Evolutionary conservation across 2,797 vertebrate genomes (phyloP).

Genomic region (Glyptemys insculpta): DNA sequence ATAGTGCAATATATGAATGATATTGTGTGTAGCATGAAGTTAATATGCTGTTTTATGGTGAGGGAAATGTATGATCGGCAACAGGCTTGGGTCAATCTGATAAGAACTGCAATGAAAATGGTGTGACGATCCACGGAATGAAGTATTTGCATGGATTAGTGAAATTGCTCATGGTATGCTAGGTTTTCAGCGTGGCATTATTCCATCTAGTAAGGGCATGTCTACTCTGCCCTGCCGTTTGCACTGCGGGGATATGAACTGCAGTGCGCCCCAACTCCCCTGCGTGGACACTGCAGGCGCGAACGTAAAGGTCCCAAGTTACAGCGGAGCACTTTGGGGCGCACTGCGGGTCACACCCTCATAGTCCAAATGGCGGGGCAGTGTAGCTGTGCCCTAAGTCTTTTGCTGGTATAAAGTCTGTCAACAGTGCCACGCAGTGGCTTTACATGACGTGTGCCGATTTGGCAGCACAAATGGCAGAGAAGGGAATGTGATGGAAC

Average conservation of each 20-base stretch:
- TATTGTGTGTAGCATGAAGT: neutral
- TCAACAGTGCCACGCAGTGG: neutral
- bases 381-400: neutral
- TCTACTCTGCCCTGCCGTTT: neutral
- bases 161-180: neutral
- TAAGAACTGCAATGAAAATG: neutral
- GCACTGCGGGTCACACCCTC: neutral
- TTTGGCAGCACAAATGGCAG: neutral
- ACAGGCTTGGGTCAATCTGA: neutral
- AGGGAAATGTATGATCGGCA: neutral
- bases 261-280: neutral
- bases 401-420: neutral
- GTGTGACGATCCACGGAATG: neutral
- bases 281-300: rapidly evolving
- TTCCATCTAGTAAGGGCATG: neutral
- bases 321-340: neutral
- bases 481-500: neutral
- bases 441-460: neutral
- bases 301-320: neutral
- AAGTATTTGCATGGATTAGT: neutral
- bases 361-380: neutral
- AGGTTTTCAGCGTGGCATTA: neutral
- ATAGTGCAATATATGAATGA: neutral
- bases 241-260: neutral
- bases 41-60: neutral